Conservation (phyloP, 2,888 invertebrate genomes). For the Leucania comma region DNA sequence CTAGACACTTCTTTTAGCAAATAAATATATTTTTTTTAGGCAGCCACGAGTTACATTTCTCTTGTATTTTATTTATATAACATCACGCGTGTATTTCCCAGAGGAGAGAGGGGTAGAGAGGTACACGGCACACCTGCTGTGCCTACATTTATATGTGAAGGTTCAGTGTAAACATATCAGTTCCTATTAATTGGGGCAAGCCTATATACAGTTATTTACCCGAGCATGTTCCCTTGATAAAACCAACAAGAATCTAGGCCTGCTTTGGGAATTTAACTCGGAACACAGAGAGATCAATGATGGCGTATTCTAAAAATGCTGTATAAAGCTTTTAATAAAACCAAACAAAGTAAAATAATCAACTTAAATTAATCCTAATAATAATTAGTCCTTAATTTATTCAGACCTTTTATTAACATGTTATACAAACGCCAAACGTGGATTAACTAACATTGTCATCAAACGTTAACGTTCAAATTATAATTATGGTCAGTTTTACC, state of each 20-base stretch:
- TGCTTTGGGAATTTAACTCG: background rate
- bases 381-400: no score
- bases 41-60: conserved; percentile 23
- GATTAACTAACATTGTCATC: no score
- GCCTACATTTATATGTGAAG: conserved; percentile 14
- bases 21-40: conserved; percentile 22
- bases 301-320: background rate
- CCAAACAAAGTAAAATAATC: no score
- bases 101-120: conserved; percentile 27
- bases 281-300: background rate
- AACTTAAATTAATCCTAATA: no score
- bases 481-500: no score
- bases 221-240: conserved; percentile 25
- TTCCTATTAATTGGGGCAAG: conserved; percentile 37
- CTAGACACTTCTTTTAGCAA: conserved; percentile 23
- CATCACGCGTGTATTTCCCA: conserved; percentile 38
- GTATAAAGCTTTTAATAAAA: background rate
- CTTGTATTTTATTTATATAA: conserved; percentile 36
- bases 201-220: conserved; percentile 1
- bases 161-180: conserved; percentile 22
- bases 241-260: conserved; percentile 5
- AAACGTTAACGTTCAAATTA: no score
- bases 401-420: no score
- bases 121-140: conserved; percentile 34
- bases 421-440: no score